These are phyloP conservation scores for Intellagama lesueurii DNA, from an alignment of 2,797 vertebrate species.

Conservation along the genomic window DNA sequence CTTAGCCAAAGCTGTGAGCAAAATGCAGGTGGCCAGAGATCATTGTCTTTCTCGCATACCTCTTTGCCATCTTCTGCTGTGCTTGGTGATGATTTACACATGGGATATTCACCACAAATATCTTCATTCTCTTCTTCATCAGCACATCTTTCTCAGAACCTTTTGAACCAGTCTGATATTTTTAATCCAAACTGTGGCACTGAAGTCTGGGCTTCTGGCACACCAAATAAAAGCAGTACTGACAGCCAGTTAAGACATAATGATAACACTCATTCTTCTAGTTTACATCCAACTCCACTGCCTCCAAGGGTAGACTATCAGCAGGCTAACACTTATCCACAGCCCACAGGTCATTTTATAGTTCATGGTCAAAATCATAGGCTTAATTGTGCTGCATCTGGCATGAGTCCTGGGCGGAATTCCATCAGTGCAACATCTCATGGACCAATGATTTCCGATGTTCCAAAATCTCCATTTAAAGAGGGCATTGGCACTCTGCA, in stretches of 20 bases:
- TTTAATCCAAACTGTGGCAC: conserved; percentile 8
- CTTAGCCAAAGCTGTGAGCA: not conserved
- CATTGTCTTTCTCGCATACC: conserved; percentile 69
- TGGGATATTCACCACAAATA: conserved; percentile 54
- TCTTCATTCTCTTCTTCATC: conserved; percentile 57
- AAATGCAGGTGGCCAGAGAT: conserved; percentile 55
- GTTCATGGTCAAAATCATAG: conserved; percentile 66
- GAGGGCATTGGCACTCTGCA: conserved; percentile 30
- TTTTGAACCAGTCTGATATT: not conserved
- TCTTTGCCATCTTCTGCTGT: conserved; percentile 15
- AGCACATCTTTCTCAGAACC: not conserved
- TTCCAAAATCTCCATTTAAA: conserved; percentile 53
- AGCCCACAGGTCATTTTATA: conserved; percentile 35
- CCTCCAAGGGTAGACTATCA: conserved; percentile 46
- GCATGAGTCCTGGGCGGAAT: conserved; percentile 30
- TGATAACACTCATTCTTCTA: conserved; percentile 53
- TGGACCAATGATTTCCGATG: conserved; percentile 32
- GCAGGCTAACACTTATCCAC: conserved; percentile 27
- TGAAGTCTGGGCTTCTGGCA: conserved; percentile 31
- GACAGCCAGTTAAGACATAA: conserved; percentile 62
- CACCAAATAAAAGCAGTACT: not conserved
- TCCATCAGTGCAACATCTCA: conserved; percentile 16
- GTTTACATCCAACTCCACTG: not conserved
- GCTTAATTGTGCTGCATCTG: conserved; percentile 30
- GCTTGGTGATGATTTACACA: conserved; percentile 54